phyloP scores from a whole-genome alignment of 1,140 invertebrate species.

The Drosophila malerkotliana region DNA sequence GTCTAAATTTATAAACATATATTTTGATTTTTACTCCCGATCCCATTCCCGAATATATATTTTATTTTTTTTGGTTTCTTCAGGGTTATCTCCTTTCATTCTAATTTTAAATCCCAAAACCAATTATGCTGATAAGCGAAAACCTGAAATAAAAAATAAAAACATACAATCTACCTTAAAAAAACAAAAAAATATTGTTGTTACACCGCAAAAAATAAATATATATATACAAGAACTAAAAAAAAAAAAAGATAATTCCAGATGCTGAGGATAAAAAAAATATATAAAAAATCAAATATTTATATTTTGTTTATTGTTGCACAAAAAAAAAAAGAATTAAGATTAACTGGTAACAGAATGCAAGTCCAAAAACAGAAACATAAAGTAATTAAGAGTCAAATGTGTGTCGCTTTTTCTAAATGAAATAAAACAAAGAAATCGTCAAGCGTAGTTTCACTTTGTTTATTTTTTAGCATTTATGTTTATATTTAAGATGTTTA shows the following conservation, averaged over 20 bases:
- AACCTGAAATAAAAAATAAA: constrained; percentile 2
- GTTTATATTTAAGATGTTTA: background rate
- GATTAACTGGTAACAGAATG: background rate
- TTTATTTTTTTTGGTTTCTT: background rate
- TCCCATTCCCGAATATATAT: background rate
- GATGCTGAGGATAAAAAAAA: constrained; percentile 5
- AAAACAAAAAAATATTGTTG: constrained; percentile 21
- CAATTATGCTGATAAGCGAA: constrained; percentile 3
- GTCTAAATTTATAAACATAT: background rate
- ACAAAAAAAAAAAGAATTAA: constrained; percentile 24
- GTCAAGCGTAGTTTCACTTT: constrained; percentile 10
- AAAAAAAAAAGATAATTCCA: constrained; percentile 8
- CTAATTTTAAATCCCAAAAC: constrained; percentile 6
- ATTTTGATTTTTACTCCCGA: background rate
- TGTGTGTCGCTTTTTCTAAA: constrained; percentile 76
- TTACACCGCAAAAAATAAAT: constrained; percentile 15
- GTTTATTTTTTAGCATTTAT: background rate
- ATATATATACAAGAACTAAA: background rate
- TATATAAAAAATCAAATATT: constrained; percentile 29
- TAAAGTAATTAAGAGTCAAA: constrained; percentile 26
- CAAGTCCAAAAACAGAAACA: constrained; percentile 32
- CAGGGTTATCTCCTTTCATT: constrained; percentile 1
- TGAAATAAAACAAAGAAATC: constrained; percentile 59
- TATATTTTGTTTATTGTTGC: constrained; percentile 64
- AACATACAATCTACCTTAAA: constrained; percentile 3